Conservation (phyloP, 2,888 invertebrate genomes). For the Clepsis dumicolana region DNA sequence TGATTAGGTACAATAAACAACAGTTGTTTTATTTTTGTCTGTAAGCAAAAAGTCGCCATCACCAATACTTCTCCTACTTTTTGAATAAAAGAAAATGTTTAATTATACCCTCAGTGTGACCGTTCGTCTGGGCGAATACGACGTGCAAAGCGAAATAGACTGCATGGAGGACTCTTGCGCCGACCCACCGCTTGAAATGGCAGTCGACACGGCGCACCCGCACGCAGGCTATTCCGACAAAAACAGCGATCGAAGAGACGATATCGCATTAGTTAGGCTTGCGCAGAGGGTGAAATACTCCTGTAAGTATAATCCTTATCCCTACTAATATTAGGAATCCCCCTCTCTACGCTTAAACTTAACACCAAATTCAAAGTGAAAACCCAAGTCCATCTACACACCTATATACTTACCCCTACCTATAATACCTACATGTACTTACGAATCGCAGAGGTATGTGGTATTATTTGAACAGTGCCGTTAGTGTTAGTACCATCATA, state of each 20-base stretch:
- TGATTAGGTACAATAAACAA: too few species aligned
- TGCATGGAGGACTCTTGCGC: conserved; percentile 87
- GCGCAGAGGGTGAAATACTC: conserved; percentile 70
- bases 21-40: too few species aligned
- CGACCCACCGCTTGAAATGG: conserved; percentile 87
- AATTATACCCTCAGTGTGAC: conserved; percentile 64
- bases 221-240: conserved; percentile 87
- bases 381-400: too few species aligned
- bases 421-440: too few species aligned
- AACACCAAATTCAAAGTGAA: too few species aligned
- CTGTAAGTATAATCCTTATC: conserved; percentile 64
- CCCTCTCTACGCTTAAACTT: too few species aligned
- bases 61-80: background rate
- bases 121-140: conserved; percentile 89
- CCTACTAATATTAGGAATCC: background rate
- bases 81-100: background rate
- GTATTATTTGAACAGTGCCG: too few species aligned
- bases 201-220: conserved; percentile 87
- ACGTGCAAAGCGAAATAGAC: conserved; percentile 86
- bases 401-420: too few species aligned
- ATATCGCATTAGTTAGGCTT: conserved; percentile 86
- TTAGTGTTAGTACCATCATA: too few species aligned
- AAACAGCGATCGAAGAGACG: conserved; percentile 82
- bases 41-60: too few species aligned
- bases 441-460: too few species aligned